Evolutionary conservation across 2,797 vertebrate genomes (phyloP).

Genomic region (Sylvia borin): DNA sequence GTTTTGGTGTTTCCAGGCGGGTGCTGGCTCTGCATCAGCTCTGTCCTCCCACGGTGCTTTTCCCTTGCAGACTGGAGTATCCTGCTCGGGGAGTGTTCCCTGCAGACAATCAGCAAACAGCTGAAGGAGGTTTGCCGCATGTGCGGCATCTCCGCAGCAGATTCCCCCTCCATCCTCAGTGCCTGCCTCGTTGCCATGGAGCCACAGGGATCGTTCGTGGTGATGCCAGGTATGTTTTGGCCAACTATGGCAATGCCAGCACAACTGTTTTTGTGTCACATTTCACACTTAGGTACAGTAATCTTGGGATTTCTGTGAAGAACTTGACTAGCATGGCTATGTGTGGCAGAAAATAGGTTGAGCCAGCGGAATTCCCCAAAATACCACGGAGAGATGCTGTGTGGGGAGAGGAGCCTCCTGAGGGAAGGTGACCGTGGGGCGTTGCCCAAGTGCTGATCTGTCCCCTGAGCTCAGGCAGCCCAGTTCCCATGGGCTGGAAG

Average conservation of each 20-base stretch:
- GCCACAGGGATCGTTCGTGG: slow-evolving; percentile 95
- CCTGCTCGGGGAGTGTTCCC: slow-evolving; percentile 93
- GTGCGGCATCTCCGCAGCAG: slow-evolving; percentile 92
- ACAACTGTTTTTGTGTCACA: neutral
- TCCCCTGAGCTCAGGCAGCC: neutral
- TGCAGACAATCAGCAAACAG: slow-evolving; percentile 94
- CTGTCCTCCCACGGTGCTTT: neutral
- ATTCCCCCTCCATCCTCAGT: slow-evolving; percentile 95
- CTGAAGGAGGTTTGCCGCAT: slow-evolving; percentile 94
- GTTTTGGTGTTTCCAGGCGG: neutral
- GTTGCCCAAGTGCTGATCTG: neutral
- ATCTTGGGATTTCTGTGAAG: neutral
- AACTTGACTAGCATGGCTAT: neutral
- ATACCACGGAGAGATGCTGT: accelerated
- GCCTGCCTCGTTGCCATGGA: slow-evolving; percentile 99
- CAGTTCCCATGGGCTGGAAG: neutral
- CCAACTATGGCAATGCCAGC: neutral
- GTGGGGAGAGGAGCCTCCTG: neutral
- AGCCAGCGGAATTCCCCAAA: neutral
- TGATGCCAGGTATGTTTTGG: slow-evolving; percentile 91
- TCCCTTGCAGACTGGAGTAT: slow-evolving; percentile 92
- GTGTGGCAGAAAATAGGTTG: neutral
- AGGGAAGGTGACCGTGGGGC: neutral
- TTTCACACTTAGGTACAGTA: neutral
- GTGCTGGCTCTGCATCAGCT: neutral